Percentiles rank a stretch among this genome's conserved stretches.
phyloP scores from a whole-genome alignment of 37 sponge, comb jelly and placozoan genomes.

The Bolinopsis microptera region DNA sequence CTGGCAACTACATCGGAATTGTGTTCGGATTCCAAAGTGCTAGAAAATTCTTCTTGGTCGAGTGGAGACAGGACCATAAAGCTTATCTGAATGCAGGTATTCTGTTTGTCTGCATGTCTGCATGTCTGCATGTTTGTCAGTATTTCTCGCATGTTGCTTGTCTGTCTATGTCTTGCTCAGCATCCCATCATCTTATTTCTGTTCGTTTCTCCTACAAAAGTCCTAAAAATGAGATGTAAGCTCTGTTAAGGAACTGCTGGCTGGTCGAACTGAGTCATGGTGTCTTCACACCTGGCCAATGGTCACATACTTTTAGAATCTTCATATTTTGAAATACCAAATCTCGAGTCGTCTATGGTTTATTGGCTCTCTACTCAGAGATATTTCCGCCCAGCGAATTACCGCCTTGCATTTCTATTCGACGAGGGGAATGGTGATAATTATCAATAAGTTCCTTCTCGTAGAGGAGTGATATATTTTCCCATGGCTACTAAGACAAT shows the following conservation, averaged over 20 bases:
- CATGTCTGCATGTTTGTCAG: not conserved
- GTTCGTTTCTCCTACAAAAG: too few relatives aligned
- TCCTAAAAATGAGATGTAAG: too few relatives aligned
- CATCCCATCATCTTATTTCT: too few relatives aligned
- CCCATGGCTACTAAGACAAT: not conserved
- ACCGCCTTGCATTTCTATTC: not conserved
- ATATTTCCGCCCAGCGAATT: not conserved
- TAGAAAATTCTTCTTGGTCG: not conserved
- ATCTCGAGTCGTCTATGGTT: too few relatives aligned
- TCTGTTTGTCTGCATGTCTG: not conserved
- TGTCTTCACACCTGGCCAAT: too few relatives aligned
- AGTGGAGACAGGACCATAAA: conserved; percentile 20
- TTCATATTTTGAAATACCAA: too few relatives aligned
- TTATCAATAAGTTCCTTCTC: not conserved
- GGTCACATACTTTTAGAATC: too few relatives aligned
- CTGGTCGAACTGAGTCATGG: too few relatives aligned
- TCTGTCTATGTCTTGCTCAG: too few relatives aligned
- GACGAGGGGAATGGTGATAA: not conserved
- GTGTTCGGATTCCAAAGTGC: conserved; percentile 63
- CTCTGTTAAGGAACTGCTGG: too few relatives aligned
- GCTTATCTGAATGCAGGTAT: conserved; percentile 4
- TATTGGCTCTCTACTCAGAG: too few relatives aligned
- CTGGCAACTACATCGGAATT: conserved; percentile 34
- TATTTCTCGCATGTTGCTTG: not conserved
- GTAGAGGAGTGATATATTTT: not conserved